Evolutionary conservation across 2,113 vertebrate genomes (phyloP).

Genomic region (Lichenostomus cassidix): DNA sequence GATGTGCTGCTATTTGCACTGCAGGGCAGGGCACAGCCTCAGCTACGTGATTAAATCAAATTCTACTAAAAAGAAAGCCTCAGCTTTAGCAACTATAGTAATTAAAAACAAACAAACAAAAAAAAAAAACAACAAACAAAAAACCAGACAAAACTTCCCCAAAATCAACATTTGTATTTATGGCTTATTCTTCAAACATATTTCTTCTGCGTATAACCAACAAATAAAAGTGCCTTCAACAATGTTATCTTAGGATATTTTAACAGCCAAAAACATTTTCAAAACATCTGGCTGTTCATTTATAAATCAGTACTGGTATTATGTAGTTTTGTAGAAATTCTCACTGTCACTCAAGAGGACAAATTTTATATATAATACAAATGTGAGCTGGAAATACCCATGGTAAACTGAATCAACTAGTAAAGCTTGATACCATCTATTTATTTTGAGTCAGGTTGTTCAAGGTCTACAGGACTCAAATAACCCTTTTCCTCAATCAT

Average conservation of each 20-base stretch:
- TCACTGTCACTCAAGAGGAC: not conserved
- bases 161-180: not conserved
- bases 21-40: not conserved
- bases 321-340: not conserved
- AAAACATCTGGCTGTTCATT: not conserved
- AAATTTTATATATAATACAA: not conserved
- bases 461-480: not conserved
- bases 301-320: not conserved
- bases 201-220: not conserved
- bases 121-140: not conserved
- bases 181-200: not conserved
- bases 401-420: not conserved
- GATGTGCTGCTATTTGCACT: not conserved
- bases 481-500: not conserved
- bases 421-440: not conserved
- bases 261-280: not conserved
- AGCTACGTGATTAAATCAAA: not conserved
- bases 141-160: fast-evolving
- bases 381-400: not conserved
- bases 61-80: not conserved
- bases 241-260: not conserved
- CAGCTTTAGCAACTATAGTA: not conserved
- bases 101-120: not conserved
- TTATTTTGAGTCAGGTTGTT: not conserved
- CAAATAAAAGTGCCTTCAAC: not conserved